Evolutionary conservation across 1,140 invertebrate genomes (phyloP).

Genomic region (Latrodectus geometricus): DNA sequence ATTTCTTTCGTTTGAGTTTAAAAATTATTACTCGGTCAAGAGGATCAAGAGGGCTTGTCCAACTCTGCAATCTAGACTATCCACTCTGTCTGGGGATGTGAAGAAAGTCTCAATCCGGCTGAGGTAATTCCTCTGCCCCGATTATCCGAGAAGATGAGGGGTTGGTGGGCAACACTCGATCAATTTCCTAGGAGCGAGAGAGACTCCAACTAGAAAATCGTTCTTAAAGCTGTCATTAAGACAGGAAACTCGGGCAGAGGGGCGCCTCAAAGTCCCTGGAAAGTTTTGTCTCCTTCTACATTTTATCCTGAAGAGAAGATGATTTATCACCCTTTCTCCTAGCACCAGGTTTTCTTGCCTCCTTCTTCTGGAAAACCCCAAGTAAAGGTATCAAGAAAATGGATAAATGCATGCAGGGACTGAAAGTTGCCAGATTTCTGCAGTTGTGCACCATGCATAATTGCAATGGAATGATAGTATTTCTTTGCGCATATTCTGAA

Average conservation of each 20-base stretch:
- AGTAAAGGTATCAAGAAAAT: background rate
- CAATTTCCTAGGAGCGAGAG: conserved; percentile 4
- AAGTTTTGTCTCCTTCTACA: conserved; percentile 8
- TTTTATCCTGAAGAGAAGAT: conserved; percentile 2
- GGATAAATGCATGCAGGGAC: background rate
- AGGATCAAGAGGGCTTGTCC: no score
- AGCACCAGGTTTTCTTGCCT: background rate
- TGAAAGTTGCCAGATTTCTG: no score
- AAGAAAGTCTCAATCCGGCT: background rate
- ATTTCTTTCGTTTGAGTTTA: no score
- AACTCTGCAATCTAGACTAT: background rate
- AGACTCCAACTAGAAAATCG: conserved; percentile 33
- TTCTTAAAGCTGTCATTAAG: conserved; percentile 51
- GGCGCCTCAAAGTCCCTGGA: conserved; percentile 27
- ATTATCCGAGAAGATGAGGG: background rate
- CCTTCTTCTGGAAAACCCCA: background rate
- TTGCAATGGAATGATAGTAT: no score
- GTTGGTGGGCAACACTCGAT: background rate
- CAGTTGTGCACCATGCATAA: no score
- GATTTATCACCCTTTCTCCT: conserved; percentile 16
- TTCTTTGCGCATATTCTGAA: no score
- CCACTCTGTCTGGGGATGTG: background rate
- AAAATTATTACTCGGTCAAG: no score
- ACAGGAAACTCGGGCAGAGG: conserved; percentile 7
- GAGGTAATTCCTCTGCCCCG: conserved; percentile 2